These are phyloP conservation scores for Aporophyla nigra DNA, from an alignment of 2,888 invertebrate genomes.

Conservation along the genomic window DNA sequence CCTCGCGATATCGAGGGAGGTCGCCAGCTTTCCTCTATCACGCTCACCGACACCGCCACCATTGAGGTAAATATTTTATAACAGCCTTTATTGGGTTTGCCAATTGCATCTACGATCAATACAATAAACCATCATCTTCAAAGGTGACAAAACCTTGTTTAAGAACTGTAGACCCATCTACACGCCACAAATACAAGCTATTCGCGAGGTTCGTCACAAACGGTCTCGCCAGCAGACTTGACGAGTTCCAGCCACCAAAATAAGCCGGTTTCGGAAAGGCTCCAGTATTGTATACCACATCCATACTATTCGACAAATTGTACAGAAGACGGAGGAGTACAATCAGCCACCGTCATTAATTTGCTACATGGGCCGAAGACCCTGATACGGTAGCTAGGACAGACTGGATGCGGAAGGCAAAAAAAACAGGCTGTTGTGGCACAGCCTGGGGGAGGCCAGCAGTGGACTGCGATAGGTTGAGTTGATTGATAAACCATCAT, in stretches of 20 bases:
- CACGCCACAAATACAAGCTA: not conserved
- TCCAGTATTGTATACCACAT: not conserved
- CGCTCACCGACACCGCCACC: slow-evolving; percentile 94
- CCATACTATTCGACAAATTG: not conserved
- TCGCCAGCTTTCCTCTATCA: slow-evolving; percentile 94
- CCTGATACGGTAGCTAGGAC: not conserved
- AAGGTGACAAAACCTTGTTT: not conserved
- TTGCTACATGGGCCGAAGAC: not conserved
- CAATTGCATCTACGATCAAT: not conserved
- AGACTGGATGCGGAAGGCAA: not conserved
- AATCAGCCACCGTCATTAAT: not conserved
- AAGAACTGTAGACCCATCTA: not conserved
- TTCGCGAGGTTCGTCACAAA: not conserved
- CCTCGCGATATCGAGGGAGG: slow-evolving; percentile 93
- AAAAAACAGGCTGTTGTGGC: not conserved
- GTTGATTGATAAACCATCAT: not conserved
- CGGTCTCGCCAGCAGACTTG: not conserved
- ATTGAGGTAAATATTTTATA: slow-evolving; percentile 79
- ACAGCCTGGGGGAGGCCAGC: not conserved
- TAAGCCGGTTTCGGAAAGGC: not conserved
- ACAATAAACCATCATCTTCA: not conserved
- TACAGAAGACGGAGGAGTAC: not conserved
- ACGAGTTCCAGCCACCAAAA: not conserved
- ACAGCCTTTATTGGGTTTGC: not conserved
- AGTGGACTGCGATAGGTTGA: not conserved